Evolutionary conservation across 2,888 invertebrate species (phyloP), one percentile per base, ranked within the genome.

Genomic region (Gnatocerus cornutus): DNA sequence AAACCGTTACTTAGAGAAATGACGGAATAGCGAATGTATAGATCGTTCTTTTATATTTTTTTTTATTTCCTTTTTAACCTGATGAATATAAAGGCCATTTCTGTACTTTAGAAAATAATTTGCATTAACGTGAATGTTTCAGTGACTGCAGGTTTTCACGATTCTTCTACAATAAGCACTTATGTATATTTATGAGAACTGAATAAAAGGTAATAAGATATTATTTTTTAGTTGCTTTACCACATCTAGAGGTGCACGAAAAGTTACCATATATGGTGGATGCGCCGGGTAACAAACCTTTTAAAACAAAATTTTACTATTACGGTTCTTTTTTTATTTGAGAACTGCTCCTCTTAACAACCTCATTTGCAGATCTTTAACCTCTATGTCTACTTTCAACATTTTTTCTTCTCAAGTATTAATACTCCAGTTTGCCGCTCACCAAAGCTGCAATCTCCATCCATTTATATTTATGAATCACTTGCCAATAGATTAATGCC

Each of bases 151-250:
- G 21, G 12, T 41, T 56, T 41, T 43, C 27, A 43, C 41, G 1
- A 27, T 27, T 39, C 43, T 41, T 27, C 21, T 21, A 30, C 6
- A 10, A 39, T 55, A 43, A 27, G 56, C 56, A 56, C 41, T 55
- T 56, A 56, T 56, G 56, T 56, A 56, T 41, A 39, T 56, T 56
- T 43, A 56, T 21, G 21, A 43, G 9, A 56, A 43, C 6, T 41
- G 6, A 56, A 33, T 27, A 56, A 56, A 41, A 55, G 6, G 14
- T 9, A 46, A 16, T 46, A 21, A 39, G 33, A 52, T 29, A 13
- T 7, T 33, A 1, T 7, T 33, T 33, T 33, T 9, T 7, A n/a
- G 33, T 33, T 33, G 6, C 33, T 33, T 33, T 21, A 21, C 21
- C 21, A 21, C 4, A 21, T 21, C 1, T 21, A 4, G 21, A 3